Evolutionary conservation across 2,797 vertebrate genomes (phyloP).

Genomic region (Phrynocephalus vlangalii): DNA sequence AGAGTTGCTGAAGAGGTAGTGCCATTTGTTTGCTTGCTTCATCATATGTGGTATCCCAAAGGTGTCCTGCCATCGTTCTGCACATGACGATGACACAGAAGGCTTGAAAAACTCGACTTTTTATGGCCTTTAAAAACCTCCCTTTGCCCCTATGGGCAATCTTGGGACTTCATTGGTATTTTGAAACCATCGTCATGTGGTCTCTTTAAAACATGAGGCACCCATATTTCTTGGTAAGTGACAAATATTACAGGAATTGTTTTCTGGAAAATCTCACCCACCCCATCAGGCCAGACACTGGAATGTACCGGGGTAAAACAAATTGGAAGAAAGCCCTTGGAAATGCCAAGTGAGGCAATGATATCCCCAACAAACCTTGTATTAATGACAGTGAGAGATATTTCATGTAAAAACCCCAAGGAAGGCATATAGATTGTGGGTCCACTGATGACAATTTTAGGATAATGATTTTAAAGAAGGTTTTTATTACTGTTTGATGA

Average conservation of each 20-base stretch:
- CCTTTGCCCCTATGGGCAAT: constrained; percentile 20
- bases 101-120: not conserved
- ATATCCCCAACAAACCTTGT: not conserved
- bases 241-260: constrained; percentile 31
- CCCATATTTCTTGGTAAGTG: constrained; percentile 21
- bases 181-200: constrained; percentile 35
- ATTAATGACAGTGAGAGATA: not conserved
- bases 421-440: too few species aligned
- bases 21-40: not conserved
- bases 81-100: not conserved
- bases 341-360: constrained; percentile 30
- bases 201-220: constrained; percentile 29
- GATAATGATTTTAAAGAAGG: too few species aligned
- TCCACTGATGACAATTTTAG: too few species aligned
- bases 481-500: too few species aligned
- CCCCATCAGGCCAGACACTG: not conserved
- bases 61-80: not conserved
- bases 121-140: constrained; percentile 14
- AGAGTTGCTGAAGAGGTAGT: not conserved
- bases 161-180: constrained; percentile 44
- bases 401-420: not conserved
- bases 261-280: constrained; percentile 10
- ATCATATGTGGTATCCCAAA: not conserved
- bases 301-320: constrained; percentile 25
- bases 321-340: constrained; percentile 4